Conservation (phyloP, 2,797 vertebrate species). For the Arnoldichthys spilopterus region DNA sequence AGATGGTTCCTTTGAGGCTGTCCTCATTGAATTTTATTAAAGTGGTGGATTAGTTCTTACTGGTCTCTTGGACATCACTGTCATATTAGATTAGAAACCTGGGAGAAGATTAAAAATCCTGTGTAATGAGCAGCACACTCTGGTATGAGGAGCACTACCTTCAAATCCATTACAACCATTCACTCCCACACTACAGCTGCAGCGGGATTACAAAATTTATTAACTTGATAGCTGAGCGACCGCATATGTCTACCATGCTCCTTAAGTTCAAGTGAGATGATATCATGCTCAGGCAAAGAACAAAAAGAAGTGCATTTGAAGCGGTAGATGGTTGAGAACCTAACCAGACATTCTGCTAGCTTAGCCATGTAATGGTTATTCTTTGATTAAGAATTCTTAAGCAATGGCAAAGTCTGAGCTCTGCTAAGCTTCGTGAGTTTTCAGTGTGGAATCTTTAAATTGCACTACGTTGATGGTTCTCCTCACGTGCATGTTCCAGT, state of each 20-base stretch:
- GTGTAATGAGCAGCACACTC: slow-evolving; percentile 8
- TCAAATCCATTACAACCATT: slow-evolving; percentile 22
- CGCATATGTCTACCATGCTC: slow-evolving; percentile 12
- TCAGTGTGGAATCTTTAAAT: background rate
- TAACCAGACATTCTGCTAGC: background rate
- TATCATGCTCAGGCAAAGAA: slow-evolving; percentile 11
- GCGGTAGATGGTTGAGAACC: background rate
- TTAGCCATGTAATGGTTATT: background rate
- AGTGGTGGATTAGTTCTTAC: slow-evolving; percentile 9
- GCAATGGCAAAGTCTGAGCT: background rate
- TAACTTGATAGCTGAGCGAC: slow-evolving; percentile 16
- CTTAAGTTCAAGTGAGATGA: slow-evolving; percentile 31
- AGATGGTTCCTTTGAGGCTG: background rate
- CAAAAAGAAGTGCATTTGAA: slow-evolving; percentile 13
- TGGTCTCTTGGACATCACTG: slow-evolving; percentile 17
- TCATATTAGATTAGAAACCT: background rate
- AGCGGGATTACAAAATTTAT: slow-evolving; percentile 19
- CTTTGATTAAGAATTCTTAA: background rate
- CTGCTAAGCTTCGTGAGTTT: background rate
- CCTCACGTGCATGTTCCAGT: background rate
- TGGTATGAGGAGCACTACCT: slow-evolving; percentile 2
- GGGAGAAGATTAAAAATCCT: slow-evolving; percentile 15
- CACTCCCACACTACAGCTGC: slow-evolving; percentile 14
- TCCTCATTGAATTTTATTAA: slow-evolving; percentile 11
- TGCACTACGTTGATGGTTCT: background rate